Conservation (phyloP, 2,888 invertebrate genomes). For the Hipparchia sbordonii region DNA sequence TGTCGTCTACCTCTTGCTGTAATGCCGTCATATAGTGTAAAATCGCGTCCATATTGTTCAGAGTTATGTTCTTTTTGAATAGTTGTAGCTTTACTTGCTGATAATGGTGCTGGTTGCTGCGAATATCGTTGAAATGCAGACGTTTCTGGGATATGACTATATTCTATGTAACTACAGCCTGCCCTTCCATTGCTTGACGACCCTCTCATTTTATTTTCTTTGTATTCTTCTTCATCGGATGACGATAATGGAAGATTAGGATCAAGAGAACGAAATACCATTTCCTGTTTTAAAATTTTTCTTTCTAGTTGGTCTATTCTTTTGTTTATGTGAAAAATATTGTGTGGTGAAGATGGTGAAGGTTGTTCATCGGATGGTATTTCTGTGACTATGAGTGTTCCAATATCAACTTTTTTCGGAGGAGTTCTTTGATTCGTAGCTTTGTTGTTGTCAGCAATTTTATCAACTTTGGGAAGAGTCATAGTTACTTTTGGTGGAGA, state of each 20-base stretch:
- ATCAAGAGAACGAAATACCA: slow-evolving; percentile 66
- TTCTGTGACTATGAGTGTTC: slow-evolving; percentile 58
- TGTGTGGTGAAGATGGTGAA: slow-evolving; percentile 46
- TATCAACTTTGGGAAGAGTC: slow-evolving; percentile 58
- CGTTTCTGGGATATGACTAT: slow-evolving; percentile 73
- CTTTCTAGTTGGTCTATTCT: slow-evolving; percentile 66
- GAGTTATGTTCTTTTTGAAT: slow-evolving; percentile 74
- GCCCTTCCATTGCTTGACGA: slow-evolving; percentile 54
- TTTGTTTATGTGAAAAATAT: slow-evolving; percentile 57
- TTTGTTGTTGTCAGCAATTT: slow-evolving; percentile 49
- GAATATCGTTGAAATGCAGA: slow-evolving; percentile 74
- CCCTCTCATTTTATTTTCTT: slow-evolving; percentile 50
- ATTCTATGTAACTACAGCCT: slow-evolving; percentile 74
- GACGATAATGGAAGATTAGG: slow-evolving; percentile 62
- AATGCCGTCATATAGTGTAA: slow-evolving; percentile 74
- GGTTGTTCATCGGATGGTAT: slow-evolving; percentile 56
- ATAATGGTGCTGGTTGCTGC: slow-evolving; percentile 62
- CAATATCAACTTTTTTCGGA: slow-evolving; percentile 60
- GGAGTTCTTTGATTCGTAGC: slow-evolving; percentile 13
- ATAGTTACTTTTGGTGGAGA: slow-evolving; percentile 60
- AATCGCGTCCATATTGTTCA: slow-evolving; percentile 75
- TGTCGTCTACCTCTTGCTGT: slow-evolving; percentile 73
- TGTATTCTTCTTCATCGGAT: slow-evolving; percentile 59
- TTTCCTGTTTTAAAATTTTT: slow-evolving; percentile 68
- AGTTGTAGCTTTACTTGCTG: slow-evolving; percentile 68